phyloP scores from a whole-genome alignment of 1,140 invertebrate species.

The Cyclargus thomasi region DNA sequence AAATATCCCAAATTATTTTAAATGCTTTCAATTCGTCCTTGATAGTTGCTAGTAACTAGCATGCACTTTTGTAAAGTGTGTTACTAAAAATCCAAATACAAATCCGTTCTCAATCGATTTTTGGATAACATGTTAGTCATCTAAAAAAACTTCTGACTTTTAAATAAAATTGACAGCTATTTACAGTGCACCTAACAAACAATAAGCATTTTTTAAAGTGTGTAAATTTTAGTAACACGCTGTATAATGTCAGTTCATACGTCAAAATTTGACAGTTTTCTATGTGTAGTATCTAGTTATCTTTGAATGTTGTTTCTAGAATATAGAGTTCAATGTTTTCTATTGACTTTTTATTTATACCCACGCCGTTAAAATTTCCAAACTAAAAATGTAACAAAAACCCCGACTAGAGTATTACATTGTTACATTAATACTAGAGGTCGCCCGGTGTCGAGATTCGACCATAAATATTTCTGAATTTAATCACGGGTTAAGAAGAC shows the following conservation, averaged over 20 bases:
- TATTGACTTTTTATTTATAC: conserved; percentile 47
- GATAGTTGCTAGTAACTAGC: not conserved
- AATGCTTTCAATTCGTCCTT: not conserved
- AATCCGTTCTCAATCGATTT: too few species aligned
- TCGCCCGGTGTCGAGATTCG: too few species aligned
- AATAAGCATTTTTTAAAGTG: not conserved
- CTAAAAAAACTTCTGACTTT: too few species aligned
- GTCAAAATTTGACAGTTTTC: conserved; percentile 25
- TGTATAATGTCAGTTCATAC: not conserved
- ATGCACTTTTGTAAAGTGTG: not conserved
- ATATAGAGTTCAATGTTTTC: conserved; percentile 70
- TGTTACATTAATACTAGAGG: too few species aligned
- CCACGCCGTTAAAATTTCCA: conserved; percentile 2
- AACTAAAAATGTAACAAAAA: not conserved
- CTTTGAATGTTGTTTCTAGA: conserved; percentile 70
- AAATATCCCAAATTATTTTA: not conserved
- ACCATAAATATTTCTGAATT: too few species aligned
- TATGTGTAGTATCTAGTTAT: conserved; percentile 41
- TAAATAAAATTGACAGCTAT: too few species aligned
- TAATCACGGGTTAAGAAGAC: too few species aligned
- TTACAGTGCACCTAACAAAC: too few species aligned
- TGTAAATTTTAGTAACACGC: not conserved
- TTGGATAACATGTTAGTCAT: too few species aligned
- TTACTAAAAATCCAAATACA: too few species aligned
- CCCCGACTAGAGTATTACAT: too few species aligned